A percentile compares a stretch with the other conserved stretches of the same genome.
Evolutionary conservation across 2,888 invertebrate genomes (phyloP).

Genomic region (Ditula angustiorana): DNA sequence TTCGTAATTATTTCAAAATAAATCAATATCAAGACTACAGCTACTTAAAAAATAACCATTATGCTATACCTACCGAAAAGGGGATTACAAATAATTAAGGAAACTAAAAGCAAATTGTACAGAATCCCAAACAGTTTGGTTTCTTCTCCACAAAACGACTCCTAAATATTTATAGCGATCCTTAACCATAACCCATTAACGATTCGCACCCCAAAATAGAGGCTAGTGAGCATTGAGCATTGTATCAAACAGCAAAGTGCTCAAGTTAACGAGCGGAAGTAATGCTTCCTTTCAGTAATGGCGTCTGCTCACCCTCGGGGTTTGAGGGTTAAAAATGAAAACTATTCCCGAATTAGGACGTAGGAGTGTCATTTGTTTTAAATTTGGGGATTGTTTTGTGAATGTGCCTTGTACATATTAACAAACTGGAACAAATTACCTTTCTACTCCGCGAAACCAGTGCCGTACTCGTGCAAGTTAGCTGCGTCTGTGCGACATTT

Average conservation of each 20-base stretch:
- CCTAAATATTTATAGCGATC: slow-evolving; percentile 29
- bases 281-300: slow-evolving; percentile 81
- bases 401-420: not conserved
- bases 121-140: not conserved
- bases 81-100: no score
- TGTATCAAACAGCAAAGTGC: slow-evolving; percentile 78
- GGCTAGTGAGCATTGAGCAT: slow-evolving; percentile 75
- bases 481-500: no score
- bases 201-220: slow-evolving; percentile 60
- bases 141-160: slow-evolving; percentile 11
- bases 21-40: no score
- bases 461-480: no score
- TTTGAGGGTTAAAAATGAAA: slow-evolving; percentile 34
- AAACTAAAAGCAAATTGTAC: no score
- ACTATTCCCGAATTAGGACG: slow-evolving; percentile 29
- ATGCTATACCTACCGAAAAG: no score
- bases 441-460: no score
- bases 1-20: no score
- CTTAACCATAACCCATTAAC: slow-evolving; percentile 38
- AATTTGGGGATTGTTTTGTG: not conserved
- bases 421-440: no score
- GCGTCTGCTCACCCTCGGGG: slow-evolving; percentile 46
- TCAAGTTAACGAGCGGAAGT: slow-evolving; percentile 82
- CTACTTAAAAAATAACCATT: no score
- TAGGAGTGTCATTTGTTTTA: slow-evolving; percentile 32